Conservation (phyloP, 1,140 invertebrate genomes). For the Drosophila novamexicana region DNA sequence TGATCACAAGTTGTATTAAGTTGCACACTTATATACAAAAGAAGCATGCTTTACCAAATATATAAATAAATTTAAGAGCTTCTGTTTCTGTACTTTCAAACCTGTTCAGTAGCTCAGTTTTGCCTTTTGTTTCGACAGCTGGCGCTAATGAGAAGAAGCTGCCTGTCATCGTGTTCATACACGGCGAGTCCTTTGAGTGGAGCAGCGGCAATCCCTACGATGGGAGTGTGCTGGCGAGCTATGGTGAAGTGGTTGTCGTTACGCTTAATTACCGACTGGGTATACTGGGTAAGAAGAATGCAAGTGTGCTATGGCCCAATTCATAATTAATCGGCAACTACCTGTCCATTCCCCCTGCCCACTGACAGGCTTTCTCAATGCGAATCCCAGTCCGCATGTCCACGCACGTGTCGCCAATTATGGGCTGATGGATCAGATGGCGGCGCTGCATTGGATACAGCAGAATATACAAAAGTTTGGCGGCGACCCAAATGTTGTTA, state of each 20-base stretch:
- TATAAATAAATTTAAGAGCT: too few relatives aligned
- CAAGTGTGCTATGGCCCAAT: slow-evolving; percentile 23
- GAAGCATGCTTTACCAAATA: too few relatives aligned
- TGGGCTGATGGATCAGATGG: slow-evolving; percentile 96
- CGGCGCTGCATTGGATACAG: slow-evolving; percentile 95
- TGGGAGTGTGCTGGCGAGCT: slow-evolving; percentile 95
- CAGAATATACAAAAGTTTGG: slow-evolving; percentile 96
- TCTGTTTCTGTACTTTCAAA: too few relatives aligned
- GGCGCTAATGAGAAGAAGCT: slow-evolving; percentile 87
- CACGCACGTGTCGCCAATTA: slow-evolving; percentile 95
- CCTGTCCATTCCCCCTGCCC: not conserved
- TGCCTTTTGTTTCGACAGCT: slow-evolving; percentile 64
- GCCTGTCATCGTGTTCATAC: slow-evolving; percentile 96
- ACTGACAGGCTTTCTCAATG: slow-evolving; percentile 91
- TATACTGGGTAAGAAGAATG: slow-evolving; percentile 88
- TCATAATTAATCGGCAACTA: not conserved
- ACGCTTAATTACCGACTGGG: slow-evolving; percentile 98
- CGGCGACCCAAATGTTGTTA: slow-evolving; percentile 94
- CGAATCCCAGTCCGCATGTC: slow-evolving; percentile 91
- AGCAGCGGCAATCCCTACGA: slow-evolving; percentile 98
- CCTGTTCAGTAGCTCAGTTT: too few relatives aligned
- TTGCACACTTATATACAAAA: too few relatives aligned
- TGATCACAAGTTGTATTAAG: too few relatives aligned
- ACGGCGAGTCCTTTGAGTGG: slow-evolving; percentile 97
- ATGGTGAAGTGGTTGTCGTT: slow-evolving; percentile 96